These are phyloP conservation scores for Whitmania pigra DNA, from an alignment of 1,140 invertebrate species.

Conservation along the genomic window DNA sequence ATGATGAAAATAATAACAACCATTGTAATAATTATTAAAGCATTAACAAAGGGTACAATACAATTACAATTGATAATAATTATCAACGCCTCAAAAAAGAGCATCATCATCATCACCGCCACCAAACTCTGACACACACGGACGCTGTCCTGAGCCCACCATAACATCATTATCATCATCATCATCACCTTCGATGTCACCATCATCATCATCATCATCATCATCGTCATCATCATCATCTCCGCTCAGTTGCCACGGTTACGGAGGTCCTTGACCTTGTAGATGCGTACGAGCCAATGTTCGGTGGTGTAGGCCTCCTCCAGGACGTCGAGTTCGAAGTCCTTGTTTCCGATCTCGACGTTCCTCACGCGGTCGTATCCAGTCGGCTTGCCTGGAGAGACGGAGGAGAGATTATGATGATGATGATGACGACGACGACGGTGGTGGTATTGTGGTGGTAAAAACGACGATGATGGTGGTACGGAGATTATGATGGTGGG, in stretches of 20 bases:
- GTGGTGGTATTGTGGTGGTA: not conserved
- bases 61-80: no score
- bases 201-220: slow-evolving; percentile 1
- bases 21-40: no score
- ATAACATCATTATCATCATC: no score
- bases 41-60: no score
- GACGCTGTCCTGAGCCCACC: no score
- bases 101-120: no score
- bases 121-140: no score
- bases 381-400: slow-evolving; percentile 55
- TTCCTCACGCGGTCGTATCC: slow-evolving; percentile 90
- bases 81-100: no score
- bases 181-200: not conserved
- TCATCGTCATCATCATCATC: no score
- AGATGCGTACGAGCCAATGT: slow-evolving; percentile 96
- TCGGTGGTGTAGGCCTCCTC: slow-evolving; percentile 98
- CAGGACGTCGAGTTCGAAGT: slow-evolving; percentile 87
- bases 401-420: not conserved
- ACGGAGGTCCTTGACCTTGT: slow-evolving; percentile 58
- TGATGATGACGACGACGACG: not conserved
- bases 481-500: not conserved
- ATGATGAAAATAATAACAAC: no score
- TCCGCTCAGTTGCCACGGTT: slow-evolving; percentile 34
- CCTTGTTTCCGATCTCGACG: slow-evolving; percentile 90
- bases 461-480: not conserved